phyloP scores from a whole-genome alignment of 2,888 invertebrate genomes.

The Homarus gammarus region DNA sequence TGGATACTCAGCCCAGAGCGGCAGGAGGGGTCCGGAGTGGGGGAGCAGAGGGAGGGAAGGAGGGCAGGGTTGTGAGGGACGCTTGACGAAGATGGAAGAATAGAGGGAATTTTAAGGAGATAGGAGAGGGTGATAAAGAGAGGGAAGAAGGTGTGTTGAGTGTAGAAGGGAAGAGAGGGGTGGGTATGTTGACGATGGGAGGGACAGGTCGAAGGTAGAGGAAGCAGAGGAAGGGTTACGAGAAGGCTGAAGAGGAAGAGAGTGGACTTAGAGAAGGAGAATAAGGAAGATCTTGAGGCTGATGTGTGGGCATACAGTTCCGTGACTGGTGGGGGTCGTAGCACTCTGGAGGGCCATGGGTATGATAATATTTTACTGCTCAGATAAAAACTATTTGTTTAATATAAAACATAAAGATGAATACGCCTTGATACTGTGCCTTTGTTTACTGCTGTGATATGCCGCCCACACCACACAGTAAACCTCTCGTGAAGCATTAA shows the following conservation, averaged over 20 bases:
- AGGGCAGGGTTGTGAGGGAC: not conserved
- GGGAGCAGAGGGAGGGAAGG: constrained; percentile 8
- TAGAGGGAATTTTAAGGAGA: not conserved
- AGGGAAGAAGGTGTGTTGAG: not conserved
- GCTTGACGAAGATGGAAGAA: not conserved
- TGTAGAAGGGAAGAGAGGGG: not conserved
- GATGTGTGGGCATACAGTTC: no score
- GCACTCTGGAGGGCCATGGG: no score
- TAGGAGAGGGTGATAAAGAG: not conserved
- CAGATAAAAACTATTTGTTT: no score
- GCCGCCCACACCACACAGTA: no score
- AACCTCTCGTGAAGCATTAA: no score
- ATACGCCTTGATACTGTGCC: no score
- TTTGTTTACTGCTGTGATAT: no score
- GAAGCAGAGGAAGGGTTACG: not conserved
- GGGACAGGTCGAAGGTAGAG: not conserved
- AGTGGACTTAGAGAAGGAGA: not conserved
- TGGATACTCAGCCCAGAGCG: constrained; percentile 40
- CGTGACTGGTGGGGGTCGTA: no score
- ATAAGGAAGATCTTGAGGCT: not conserved
- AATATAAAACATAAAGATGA: no score
- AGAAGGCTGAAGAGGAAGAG: not conserved
- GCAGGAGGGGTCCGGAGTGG: not conserved
- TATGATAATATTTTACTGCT: no score
- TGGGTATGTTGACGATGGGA: no score